Evolutionary conservation across 2,888 invertebrate genomes (phyloP).

Genomic region (Drosophila lutescens): DNA sequence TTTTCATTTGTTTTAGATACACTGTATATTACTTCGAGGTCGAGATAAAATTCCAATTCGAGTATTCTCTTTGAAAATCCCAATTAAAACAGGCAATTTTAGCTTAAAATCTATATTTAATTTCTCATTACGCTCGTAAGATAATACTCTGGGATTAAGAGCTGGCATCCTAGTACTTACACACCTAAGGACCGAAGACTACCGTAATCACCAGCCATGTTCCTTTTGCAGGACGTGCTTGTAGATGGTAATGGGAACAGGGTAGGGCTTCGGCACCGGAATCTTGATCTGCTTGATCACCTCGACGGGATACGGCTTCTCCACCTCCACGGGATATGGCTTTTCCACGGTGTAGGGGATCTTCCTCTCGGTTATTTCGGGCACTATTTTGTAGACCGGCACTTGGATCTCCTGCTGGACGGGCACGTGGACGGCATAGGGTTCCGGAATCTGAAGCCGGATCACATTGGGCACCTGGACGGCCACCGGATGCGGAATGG

Average conservation of each 20-base stretch:
- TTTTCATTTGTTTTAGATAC: not conserved
- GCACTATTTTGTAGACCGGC: conserved; percentile 90
- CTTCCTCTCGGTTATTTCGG: conserved; percentile 89
- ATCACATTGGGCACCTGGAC: conserved; percentile 87
- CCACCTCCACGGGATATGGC: conserved; percentile 88
- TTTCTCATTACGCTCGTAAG: not conserved
- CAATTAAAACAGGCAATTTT: not conserved
- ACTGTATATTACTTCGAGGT: too few relatives aligned
- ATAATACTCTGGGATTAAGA: conserved; percentile 11
- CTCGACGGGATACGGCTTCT: conserved; percentile 90
- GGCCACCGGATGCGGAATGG: conserved; percentile 90
- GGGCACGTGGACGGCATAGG: conserved; percentile 89
- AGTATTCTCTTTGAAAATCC: not conserved
- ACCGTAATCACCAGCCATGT: conserved; percentile 76
- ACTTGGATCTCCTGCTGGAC: conserved; percentile 90
- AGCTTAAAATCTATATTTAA: conserved; percentile 21
- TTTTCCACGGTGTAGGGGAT: conserved; percentile 91
- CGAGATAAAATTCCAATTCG: too few relatives aligned
- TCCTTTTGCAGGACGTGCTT: conserved; percentile 88
- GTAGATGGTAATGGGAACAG: conserved; percentile 90
- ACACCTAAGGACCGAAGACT: not conserved
- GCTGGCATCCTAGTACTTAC: conserved; percentile 13
- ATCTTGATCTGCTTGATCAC: conserved; percentile 90
- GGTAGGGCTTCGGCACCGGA: conserved; percentile 89
- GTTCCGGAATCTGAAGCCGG: conserved; percentile 90